phyloP scores from a whole-genome alignment of 2,888 invertebrate genomes.

The Drosophila longiperda region DNA sequence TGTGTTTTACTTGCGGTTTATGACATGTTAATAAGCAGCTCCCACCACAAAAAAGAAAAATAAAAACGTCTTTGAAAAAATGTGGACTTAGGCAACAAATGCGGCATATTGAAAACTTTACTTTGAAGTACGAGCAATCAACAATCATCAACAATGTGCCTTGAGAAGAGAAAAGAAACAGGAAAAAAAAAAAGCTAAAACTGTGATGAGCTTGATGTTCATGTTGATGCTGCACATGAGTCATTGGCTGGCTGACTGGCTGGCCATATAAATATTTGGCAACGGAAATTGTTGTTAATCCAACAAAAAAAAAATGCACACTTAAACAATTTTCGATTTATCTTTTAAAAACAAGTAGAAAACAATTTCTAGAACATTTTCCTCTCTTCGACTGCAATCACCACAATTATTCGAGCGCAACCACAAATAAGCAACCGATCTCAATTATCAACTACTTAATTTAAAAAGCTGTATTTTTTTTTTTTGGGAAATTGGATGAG shows the following conservation, averaged over 20 bases:
- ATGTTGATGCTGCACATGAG: conserved; percentile 27
- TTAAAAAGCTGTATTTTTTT: neutral
- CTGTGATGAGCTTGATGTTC: conserved; percentile 45
- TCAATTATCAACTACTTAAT: neutral
- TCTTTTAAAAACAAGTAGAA: neutral
- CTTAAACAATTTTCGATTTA: neutral
- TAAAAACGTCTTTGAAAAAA: conserved; percentile 10
- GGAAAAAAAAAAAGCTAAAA: conserved; percentile 21
- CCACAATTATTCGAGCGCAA: neutral
- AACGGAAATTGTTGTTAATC: conserved; percentile 11
- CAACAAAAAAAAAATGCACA: neutral
- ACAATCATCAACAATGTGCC: conserved; percentile 33
- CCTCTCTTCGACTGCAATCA: neutral
- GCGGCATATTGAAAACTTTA: conserved; percentile 51
- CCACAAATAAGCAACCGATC: neutral
- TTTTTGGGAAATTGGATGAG: neutral
- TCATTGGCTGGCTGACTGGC: conserved; percentile 25
- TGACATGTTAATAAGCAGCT: conserved; percentile 78
- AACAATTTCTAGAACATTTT: neutral
- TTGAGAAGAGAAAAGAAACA: conserved; percentile 5
- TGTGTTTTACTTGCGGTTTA: conserved; percentile 66
- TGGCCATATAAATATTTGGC: conserved; percentile 27
- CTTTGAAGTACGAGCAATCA: conserved; percentile 59
- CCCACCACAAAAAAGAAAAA: conserved; percentile 26
- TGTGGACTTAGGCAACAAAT: conserved; percentile 30